A percentile compares a stretch with the other conserved stretches of the same genome.
Evolutionary conservation across 2,888 invertebrate genomes (phyloP).

Genomic region (Nasonovia ribisnigri): DNA sequence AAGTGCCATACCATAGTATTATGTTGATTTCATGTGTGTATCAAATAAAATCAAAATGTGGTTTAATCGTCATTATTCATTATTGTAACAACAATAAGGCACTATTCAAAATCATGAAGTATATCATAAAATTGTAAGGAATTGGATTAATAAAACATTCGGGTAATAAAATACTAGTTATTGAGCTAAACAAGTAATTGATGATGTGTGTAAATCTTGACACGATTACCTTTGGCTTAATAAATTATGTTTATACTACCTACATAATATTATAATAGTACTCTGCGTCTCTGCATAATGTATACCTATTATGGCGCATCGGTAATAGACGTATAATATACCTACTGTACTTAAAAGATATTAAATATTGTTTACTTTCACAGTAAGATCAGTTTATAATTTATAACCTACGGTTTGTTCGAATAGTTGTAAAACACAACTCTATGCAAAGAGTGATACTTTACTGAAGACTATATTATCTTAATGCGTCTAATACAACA

Average conservation of each 20-base stretch:
- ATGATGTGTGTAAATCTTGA: background rate
- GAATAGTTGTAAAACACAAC: background rate
- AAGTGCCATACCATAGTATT: background rate
- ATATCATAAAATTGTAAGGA: background rate
- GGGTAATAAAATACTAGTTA: background rate
- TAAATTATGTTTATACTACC: background rate
- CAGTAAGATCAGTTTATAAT: background rate
- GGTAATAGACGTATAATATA: background rate
- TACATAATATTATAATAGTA: background rate
- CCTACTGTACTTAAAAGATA: no score
- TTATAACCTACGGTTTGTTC: background rate
- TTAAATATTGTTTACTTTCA: conserved; percentile 12
- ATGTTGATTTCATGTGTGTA: background rate
- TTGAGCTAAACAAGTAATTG: background rate
- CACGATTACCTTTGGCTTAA: background rate
- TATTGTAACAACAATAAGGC: background rate
- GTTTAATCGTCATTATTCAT: background rate
- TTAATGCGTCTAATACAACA: background rate
- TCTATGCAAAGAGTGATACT: background rate
- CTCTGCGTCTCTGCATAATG: background rate
- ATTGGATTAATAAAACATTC: background rate
- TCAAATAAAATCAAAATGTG: background rate
- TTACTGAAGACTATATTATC: background rate
- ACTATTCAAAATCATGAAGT: no score
- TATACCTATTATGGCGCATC: background rate